A percentile compares a stretch with the other conserved stretches of the same genome.
phyloP scores from a whole-genome alignment of 2,888 invertebrate genomes.

The Agriopis aurantiaria region DNA sequence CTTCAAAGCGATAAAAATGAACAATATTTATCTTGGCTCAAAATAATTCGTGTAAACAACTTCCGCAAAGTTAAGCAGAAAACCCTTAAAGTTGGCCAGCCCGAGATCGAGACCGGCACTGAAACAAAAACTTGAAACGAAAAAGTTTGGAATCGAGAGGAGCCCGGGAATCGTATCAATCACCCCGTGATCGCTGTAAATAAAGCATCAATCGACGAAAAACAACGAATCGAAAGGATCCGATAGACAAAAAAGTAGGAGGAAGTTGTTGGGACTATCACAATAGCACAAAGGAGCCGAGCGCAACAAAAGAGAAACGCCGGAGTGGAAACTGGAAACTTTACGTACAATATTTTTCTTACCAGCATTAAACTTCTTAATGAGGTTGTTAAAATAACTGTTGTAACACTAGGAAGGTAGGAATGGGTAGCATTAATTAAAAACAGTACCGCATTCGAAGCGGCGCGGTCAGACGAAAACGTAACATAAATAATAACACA shows the following conservation, averaged over 20 bases:
- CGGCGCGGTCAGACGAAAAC: conserved; percentile 76
- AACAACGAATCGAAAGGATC: conserved; percentile 60
- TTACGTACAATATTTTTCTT: conserved; percentile 74
- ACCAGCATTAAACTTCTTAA: conserved; percentile 77
- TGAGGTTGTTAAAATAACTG: conserved; percentile 82
- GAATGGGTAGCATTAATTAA: conserved; percentile 81
- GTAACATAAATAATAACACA: conserved; percentile 82
- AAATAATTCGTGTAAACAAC: conserved; percentile 33
- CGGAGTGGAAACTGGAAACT: conserved; percentile 64
- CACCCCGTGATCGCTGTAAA: conserved; percentile 61
- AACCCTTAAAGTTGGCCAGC: conserved; percentile 36
- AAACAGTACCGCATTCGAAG: conserved; percentile 71
- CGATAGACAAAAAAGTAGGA: conserved; percentile 64
- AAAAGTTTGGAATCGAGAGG: conserved; percentile 39
- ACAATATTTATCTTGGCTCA: conserved; percentile 27
- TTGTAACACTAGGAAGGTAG: conserved; percentile 82
- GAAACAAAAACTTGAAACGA: conserved; percentile 40
- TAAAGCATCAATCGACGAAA: conserved; percentile 63
- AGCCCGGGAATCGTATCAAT: conserved; percentile 59
- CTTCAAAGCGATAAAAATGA: conserved; percentile 10
- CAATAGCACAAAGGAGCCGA: conserved; percentile 65
- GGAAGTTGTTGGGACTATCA: conserved; percentile 64
- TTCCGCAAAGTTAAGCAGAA: conserved; percentile 33
- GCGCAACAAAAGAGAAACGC: conserved; percentile 56
- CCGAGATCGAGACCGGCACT: conserved; percentile 34